Evolutionary conservation across 2,113 vertebrate species (phyloP).

Genomic region (Machaerirhynchus nigripectus): DNA sequence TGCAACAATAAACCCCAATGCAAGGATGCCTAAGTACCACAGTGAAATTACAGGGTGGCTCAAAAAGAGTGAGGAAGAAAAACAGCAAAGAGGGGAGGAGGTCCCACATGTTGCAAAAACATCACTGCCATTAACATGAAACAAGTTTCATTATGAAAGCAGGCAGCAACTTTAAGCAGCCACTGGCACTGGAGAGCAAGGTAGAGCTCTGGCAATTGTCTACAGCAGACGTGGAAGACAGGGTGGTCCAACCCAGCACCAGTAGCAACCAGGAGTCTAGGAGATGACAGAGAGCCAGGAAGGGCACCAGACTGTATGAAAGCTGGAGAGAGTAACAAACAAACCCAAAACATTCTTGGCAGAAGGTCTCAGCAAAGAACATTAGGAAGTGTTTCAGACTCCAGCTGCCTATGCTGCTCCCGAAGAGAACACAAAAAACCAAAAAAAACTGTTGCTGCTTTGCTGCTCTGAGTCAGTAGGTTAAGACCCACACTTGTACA

Average conservation of each 20-base stretch:
- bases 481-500: neutral
- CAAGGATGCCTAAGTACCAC: neutral
- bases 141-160: neutral
- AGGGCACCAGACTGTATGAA: slow-evolving; percentile 9
- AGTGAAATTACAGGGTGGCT: neutral
- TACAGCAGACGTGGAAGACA: neutral
- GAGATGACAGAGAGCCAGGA: neutral
- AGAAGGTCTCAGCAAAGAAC: neutral
- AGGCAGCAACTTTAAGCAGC: neutral
- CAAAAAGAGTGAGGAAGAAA: neutral
- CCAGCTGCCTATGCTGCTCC: neutral
- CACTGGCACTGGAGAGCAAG: neutral
- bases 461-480: neutral
- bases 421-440: neutral
- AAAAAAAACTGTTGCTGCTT: neutral
- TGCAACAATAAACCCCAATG: neutral
- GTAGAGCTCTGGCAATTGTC: neutral
- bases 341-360: neutral
- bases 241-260: neutral
- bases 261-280: neutral
- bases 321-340: neutral
- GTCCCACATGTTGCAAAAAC: neutral
- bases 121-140: neutral
- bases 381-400: slow-evolving; percentile 32
- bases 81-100: neutral